Conservation (phyloP, 2,888 invertebrate species). For the Schizaphis graminum region DNA sequence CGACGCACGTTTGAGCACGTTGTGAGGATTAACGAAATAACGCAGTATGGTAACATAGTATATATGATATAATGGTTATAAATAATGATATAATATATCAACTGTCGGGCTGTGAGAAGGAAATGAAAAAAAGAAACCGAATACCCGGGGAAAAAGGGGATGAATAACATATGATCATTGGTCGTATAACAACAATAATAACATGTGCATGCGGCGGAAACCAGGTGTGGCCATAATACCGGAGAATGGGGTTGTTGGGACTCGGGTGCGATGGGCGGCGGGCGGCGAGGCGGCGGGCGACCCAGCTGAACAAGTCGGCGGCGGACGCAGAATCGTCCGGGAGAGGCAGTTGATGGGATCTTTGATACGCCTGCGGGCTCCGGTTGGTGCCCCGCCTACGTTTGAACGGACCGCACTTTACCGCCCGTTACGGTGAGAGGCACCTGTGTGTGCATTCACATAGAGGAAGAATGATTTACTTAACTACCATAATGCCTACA, state of each 20-base stretch:
- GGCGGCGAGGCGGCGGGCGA: constrained; percentile 17
- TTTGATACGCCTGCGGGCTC: constrained; percentile 64
- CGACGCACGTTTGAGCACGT: not conserved
- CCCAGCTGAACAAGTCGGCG: constrained; percentile 1
- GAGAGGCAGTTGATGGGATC: constrained; percentile 48
- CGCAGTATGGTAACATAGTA: not conserved
- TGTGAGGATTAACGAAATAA: not conserved
- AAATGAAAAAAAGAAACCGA: not conserved
- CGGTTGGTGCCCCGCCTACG: constrained; percentile 59
- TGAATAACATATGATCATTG: constrained; percentile 4
- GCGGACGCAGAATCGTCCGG: constrained; percentile 1
- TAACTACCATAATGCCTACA: not conserved
- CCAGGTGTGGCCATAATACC: not conserved
- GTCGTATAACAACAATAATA: not conserved
- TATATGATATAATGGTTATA: not conserved
- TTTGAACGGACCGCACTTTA: constrained; percentile 35
- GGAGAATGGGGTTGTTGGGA: constrained; percentile 25
- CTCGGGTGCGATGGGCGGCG: not conserved
- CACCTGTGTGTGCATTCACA: not conserved
- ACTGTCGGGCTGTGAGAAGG: not conserved
- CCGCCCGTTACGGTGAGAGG: constrained; percentile 5
- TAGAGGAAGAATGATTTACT: not conserved
- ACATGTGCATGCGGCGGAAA: not conserved
- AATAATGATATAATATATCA: not conserved
- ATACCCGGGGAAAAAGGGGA: not conserved